These are phyloP conservation scores for Microtus pennsylvanicus DNA, from an alignment of 2,113 vertebrate species.

Conservation along the genomic window DNA sequence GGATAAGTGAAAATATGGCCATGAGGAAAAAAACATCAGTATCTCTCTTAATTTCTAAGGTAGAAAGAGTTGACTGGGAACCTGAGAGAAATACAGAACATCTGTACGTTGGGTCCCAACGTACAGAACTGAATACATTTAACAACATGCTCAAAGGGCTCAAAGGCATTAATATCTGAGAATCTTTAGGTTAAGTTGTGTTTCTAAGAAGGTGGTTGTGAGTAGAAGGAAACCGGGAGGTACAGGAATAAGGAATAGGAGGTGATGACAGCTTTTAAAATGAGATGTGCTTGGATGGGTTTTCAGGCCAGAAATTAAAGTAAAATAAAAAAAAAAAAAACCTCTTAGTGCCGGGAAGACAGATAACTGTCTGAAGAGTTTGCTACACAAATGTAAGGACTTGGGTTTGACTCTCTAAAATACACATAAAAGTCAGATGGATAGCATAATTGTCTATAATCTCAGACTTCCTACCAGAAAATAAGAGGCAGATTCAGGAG, in stretches of 20 bases:
- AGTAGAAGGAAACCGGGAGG: not conserved
- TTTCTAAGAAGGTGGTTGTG: not conserved
- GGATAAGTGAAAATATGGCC: not conserved
- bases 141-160: not conserved
- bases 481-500: not conserved
- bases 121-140: not conserved
- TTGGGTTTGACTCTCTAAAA: too few relatives aligned
- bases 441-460: not conserved
- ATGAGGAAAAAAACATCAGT: not conserved
- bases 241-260: not conserved
- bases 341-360: not conserved
- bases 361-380: not conserved
- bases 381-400: not conserved
- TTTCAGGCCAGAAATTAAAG: not conserved
- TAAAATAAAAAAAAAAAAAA: not conserved
- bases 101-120: accelerated
- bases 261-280: not conserved
- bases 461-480: not conserved
- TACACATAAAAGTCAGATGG: not conserved
- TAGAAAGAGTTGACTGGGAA: not conserved
- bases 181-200: not conserved
- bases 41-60: not conserved
- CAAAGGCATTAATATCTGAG: not conserved
- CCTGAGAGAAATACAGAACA: not conserved
- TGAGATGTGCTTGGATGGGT: not conserved